Evolutionary conservation across 37 sponge, comb jelly and placozoan genomes (phyloP).

Genomic region (Geodia barretti): DNA sequence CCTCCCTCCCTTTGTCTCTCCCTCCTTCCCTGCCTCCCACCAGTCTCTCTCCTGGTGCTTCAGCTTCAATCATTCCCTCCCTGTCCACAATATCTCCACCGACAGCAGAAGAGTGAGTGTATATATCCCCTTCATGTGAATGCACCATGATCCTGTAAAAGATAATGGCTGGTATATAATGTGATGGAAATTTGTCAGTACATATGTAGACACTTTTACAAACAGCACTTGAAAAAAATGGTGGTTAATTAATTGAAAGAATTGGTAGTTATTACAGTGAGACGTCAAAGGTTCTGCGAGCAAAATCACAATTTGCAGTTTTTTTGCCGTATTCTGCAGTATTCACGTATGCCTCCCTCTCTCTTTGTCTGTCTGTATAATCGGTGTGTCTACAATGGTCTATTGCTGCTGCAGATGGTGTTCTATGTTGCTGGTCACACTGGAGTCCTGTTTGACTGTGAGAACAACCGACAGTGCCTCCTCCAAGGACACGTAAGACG

Average conservation of each 20-base stretch:
- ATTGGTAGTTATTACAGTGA: too few species aligned
- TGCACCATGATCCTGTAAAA: too few species aligned
- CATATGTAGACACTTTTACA: too few species aligned
- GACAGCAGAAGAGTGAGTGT: conserved; percentile 63
- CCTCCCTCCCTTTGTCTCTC: not conserved
- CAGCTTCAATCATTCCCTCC: conserved; percentile 72
- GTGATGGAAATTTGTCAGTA: too few species aligned
- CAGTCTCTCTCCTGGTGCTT: conserved; percentile 82
- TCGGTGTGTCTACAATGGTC: not conserved
- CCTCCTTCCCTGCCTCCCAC: not conserved
- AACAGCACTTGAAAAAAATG: too few species aligned
- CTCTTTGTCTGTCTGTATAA: not conserved
- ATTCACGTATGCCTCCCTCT: not conserved
- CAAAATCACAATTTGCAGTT: too few species aligned
- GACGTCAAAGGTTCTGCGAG: too few species aligned
- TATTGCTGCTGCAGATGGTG: conserved; percentile 57
- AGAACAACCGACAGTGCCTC: conserved; percentile 69
- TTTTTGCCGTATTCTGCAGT: not conserved
- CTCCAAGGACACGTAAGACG: conserved; percentile 92
- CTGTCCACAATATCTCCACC: conserved; percentile 82
- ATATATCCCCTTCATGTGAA: too few species aligned
- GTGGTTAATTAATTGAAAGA: too few species aligned
- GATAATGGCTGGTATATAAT: not conserved
- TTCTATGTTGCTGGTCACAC: conserved; percentile 87
- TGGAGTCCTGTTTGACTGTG: conserved; percentile 85